Evolutionary conservation across 23 tunicate genomes (phyloP).

Genomic region (Halocynthia roretzi): DNA sequence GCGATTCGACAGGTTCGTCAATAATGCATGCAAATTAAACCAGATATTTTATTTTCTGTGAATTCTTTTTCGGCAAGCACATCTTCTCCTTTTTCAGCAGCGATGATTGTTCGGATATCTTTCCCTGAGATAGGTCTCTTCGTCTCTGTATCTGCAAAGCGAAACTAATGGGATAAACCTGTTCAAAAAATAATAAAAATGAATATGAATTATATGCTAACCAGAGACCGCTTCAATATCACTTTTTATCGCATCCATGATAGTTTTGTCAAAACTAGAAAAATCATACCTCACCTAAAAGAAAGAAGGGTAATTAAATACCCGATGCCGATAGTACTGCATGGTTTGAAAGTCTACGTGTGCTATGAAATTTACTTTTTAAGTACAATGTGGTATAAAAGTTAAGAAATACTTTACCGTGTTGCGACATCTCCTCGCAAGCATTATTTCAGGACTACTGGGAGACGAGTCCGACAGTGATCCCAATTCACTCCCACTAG

Average conservation of each 20-base stretch:
- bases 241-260: conserved; percentile 16
- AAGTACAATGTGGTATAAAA: too few species aligned
- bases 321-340: too few species aligned
- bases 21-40: too few species aligned
- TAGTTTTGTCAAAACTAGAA: conserved; percentile 20
- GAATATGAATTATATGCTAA: background rate
- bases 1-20: too few species aligned
- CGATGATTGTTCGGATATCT: conserved; percentile 27
- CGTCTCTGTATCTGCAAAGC: background rate
- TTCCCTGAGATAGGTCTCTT: conserved; percentile 23
- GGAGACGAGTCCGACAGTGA: conserved; percentile 8
- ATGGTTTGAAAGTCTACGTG: too few species aligned
- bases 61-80: background rate
- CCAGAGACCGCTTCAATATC: background rate
- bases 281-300: conserved; percentile 17
- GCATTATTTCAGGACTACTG: conserved; percentile 15
- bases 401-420: too few species aligned
- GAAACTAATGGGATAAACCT: background rate
- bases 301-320: background rate
- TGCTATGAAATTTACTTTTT: too few species aligned
- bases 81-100: conserved; percentile 24
- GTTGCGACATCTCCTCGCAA: conserved; percentile 4
- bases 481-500: too few species aligned
- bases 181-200: background rate
- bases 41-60: background rate